Percentiles rank a stretch among this genome's conserved stretches.
These are phyloP conservation scores for Gambusia holbrooki DNA, from an alignment of 2,113 vertebrate species.

Conservation along the genomic window DNA sequence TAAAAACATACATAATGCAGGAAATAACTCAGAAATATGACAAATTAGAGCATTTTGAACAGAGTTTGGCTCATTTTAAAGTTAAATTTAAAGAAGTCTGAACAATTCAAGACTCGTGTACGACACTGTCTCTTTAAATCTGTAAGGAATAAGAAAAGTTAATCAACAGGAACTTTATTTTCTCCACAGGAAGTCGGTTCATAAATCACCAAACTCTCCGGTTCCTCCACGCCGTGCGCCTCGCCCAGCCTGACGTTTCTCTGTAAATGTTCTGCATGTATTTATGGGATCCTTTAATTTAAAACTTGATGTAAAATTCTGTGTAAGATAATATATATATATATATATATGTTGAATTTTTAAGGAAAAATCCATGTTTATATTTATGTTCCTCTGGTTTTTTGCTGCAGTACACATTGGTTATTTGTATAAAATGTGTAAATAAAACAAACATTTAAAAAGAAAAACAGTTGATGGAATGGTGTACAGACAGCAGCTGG, in stretches of 20 bases:
- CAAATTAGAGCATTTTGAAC: no score
- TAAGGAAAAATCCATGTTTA: neutral
- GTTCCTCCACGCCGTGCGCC: conserved; percentile 42
- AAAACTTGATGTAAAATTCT: conserved; percentile 38
- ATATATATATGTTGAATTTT: conserved; percentile 45
- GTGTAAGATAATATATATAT: conserved; percentile 9
- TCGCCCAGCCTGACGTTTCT: conserved; percentile 16
- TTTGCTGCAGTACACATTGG: conserved; percentile 27
- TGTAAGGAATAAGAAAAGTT: neutral
- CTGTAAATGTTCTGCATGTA: conserved; percentile 50
- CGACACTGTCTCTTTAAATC: neutral
- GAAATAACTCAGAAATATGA: no score
- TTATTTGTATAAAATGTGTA: conserved; percentile 74
- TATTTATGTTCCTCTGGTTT: conserved; percentile 57
- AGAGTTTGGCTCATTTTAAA: neutral
- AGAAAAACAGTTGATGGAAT: neutral
- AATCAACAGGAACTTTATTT: no score
- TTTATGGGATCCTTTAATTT: conserved; percentile 54
- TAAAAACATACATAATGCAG: no score
- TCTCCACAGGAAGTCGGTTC: conserved; percentile 1
- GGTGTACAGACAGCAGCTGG: neutral
- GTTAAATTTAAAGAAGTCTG: neutral
- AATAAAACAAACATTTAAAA: conserved; percentile 74
- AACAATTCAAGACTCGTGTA: neutral
- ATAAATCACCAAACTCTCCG: neutral